These are phyloP conservation scores for Macrochelys suwanniensis DNA, from an alignment of 2,797 vertebrate species.

Conservation along the genomic window DNA sequence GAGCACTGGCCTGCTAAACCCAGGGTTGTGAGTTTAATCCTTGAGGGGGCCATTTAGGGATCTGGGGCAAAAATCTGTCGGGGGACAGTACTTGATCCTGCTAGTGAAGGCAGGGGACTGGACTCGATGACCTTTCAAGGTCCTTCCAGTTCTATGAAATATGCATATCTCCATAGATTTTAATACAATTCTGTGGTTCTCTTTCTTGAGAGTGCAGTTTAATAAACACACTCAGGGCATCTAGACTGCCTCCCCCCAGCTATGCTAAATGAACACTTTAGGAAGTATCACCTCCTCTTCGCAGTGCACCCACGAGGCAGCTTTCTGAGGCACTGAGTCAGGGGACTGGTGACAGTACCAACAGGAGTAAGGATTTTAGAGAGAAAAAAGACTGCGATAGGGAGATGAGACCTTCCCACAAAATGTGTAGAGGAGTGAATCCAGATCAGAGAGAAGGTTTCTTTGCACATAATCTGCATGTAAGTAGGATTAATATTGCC, in stretches of 20 bases:
- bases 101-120: no score
- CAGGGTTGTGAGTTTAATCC: no score
- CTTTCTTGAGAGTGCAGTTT: constrained; percentile 50
- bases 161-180: no score
- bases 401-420: not conserved
- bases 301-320: not conserved
- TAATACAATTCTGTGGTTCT: constrained; percentile 53
- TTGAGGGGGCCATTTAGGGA: no score
- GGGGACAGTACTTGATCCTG: no score
- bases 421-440: not conserved
- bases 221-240: constrained; percentile 61
- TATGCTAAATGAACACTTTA: constrained; percentile 65
- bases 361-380: constrained; percentile 46
- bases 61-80: no score
- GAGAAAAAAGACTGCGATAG: not conserved
- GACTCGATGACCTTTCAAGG: no score
- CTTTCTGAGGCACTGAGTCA: constrained; percentile 46
- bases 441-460: not conserved
- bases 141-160: no score
- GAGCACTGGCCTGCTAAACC: no score
- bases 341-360: constrained; percentile 41
- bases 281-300: constrained; percentile 70
- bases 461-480: not conserved
- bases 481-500: not conserved
- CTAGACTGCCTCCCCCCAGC: constrained; percentile 22